These are phyloP conservation scores for Drosophila borborema DNA, from an alignment of 2,888 invertebrate species.

Conservation along the genomic window DNA sequence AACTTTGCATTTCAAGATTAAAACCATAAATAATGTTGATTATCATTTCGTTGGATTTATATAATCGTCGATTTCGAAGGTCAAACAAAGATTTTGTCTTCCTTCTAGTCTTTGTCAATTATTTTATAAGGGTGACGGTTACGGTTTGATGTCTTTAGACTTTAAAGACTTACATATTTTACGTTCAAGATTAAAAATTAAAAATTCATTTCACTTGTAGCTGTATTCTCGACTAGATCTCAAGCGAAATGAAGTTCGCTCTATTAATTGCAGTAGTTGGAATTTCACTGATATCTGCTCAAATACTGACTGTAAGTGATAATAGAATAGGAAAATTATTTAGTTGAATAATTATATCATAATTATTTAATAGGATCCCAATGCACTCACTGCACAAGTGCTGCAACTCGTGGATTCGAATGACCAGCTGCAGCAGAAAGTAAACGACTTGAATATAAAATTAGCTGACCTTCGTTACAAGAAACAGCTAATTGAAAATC, in stretches of 20 bases:
- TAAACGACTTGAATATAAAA: background rate
- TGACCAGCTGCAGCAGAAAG: background rate
- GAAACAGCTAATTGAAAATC: background rate
- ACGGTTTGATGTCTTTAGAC: background rate
- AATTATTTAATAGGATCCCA: background rate
- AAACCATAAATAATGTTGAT: background rate
- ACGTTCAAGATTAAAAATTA: background rate
- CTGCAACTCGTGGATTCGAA: background rate
- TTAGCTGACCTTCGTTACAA: background rate
- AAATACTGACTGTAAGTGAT: background rate
- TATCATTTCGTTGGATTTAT: background rate
- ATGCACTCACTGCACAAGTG: background rate
- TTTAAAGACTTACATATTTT: background rate
- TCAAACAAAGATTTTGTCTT: background rate
- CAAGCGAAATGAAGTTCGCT: background rate
- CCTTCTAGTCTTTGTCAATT: background rate
- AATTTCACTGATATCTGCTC: background rate
- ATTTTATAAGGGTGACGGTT: background rate
- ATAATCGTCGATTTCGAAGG: background rate
- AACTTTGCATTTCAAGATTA: slow-evolving; percentile 1
- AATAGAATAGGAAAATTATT: background rate
- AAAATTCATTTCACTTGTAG: background rate
- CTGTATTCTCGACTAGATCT: background rate
- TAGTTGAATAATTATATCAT: background rate
- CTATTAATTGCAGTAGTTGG: background rate